Evolutionary conservation across 2,797 vertebrate species (phyloP).

Genomic region (Amblyopsis hoosieri): DNA sequence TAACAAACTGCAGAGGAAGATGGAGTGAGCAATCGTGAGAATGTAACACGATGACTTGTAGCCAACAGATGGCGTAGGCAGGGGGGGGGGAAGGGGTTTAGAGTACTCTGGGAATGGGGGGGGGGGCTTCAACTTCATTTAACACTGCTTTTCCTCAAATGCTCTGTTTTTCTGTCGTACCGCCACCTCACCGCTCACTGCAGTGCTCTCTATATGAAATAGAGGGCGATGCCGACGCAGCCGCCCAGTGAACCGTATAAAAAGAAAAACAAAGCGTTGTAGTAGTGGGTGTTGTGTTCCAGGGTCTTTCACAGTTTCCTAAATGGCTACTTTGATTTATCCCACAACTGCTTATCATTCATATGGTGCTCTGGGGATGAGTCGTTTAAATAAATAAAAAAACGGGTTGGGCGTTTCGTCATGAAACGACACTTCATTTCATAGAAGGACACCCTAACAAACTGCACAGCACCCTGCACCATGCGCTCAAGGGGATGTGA

Average conservation of each 20-base stretch:
- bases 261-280: slow-evolving; percentile 20
- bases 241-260: slow-evolving; percentile 4
- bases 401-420: neutral
- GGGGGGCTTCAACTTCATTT: slow-evolving; percentile 5
- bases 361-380: slow-evolving; percentile 47
- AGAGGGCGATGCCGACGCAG: too few relatives aligned
- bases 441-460: slow-evolving; percentile 47
- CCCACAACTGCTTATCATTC: neutral
- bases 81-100: slow-evolving; percentile 10
- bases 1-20: slow-evolving; percentile 4
- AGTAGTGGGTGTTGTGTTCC: too few relatives aligned
- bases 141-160: slow-evolving; percentile 22
- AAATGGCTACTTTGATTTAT: too few relatives aligned
- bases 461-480: slow-evolving; percentile 47
- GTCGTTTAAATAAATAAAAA: slow-evolving; percentile 38
- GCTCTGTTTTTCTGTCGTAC: slow-evolving; percentile 23
- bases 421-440: slow-evolving; percentile 48
- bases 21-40: slow-evolving; percentile 40
- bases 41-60: slow-evolving; percentile 59
- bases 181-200: slow-evolving; percentile 10
- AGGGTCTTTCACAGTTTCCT: too few relatives aligned
- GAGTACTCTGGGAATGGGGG: neutral
- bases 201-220: slow-evolving; percentile 23
- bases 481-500: slow-evolving; percentile 59
- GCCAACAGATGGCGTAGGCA: slow-evolving; percentile 67